A percentile compares a stretch with the other conserved stretches of the same genome.
These are phyloP conservation scores for Onychostoma macrolepis DNA, from an alignment of 2,113 vertebrate genomes.

Conservation along the genomic window DNA sequence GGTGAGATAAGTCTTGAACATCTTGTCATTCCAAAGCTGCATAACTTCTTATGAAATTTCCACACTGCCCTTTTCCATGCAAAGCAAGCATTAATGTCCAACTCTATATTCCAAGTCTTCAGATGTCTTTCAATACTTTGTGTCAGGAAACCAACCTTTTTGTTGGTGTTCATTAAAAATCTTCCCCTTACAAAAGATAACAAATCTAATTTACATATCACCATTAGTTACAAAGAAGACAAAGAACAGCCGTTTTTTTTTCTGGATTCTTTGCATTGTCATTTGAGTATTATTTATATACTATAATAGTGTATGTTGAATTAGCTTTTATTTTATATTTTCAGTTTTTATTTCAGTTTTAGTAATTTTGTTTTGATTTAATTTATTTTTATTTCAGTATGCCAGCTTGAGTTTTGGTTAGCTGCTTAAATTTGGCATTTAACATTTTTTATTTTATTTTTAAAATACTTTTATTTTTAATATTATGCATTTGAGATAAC, in stretches of 20 bases:
- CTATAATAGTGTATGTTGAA: too few relatives aligned
- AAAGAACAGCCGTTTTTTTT: background rate
- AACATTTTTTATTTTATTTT: background rate
- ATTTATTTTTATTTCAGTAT: background rate
- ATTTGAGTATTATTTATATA: too few relatives aligned
- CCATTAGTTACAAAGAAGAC: background rate
- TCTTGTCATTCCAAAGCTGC: background rate
- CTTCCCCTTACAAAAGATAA: background rate
- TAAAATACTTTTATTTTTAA: too few relatives aligned
- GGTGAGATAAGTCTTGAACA: background rate
- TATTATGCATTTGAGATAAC: too few relatives aligned
- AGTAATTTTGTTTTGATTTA: background rate
- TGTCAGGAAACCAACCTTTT: background rate
- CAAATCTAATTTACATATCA: background rate
- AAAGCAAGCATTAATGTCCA: background rate
- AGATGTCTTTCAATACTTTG: background rate
- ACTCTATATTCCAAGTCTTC: background rate
- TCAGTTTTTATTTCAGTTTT: background rate
- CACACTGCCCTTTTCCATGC: background rate
- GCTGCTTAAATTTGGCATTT: background rate
- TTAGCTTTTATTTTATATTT: too few relatives aligned
- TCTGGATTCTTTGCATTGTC: too few relatives aligned
- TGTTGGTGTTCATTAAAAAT: background rate
- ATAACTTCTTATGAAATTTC: background rate
- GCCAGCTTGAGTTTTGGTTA: background rate